Evolutionary conservation across 2,888 invertebrate genomes (phyloP).

Genomic region (Pristionchus entomophagus): DNA sequence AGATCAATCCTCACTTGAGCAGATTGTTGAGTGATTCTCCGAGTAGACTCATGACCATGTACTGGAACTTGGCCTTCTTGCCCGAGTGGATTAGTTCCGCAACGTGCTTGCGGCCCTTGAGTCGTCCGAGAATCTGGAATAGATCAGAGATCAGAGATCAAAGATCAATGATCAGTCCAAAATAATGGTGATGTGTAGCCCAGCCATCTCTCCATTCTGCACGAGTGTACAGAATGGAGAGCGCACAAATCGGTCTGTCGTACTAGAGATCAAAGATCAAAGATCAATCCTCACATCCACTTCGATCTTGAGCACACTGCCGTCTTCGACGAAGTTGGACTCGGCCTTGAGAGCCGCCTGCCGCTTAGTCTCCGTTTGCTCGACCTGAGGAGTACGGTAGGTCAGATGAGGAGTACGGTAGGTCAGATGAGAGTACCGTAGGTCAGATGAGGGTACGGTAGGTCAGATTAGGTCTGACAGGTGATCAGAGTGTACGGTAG

Average conservation of each 20-base stretch:
- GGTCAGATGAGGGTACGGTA: no score
- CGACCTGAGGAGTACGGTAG: no score
- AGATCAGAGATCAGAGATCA: constrained; percentile 35
- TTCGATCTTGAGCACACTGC: constrained; percentile 48
- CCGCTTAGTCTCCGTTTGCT: constrained; percentile 9
- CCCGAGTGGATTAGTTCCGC: constrained; percentile 52
- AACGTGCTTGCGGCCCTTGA: constrained; percentile 56
- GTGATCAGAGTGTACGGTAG: background rate
- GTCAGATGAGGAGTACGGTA: background rate
- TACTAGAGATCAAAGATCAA: no score
- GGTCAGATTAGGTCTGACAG: no score
- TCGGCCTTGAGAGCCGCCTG: constrained; percentile 47
- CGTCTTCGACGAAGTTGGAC: constrained; percentile 48
- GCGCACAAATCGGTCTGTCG: no score
- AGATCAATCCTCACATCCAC: constrained; percentile 48
- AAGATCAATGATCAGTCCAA: background rate
- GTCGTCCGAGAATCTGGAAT: constrained; percentile 43
- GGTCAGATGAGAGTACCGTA: no score
- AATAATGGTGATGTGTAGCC: background rate
- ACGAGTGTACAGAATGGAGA: no score
- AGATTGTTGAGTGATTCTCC: constrained; percentile 63
- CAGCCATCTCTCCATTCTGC: background rate
- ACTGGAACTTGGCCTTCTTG: constrained; percentile 60
- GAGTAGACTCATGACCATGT: constrained; percentile 70
- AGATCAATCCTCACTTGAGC: constrained; percentile 25